Evolutionary conservation across 2,113 vertebrate species (phyloP).

Genomic region (Drymodes brunneopygia): DNA sequence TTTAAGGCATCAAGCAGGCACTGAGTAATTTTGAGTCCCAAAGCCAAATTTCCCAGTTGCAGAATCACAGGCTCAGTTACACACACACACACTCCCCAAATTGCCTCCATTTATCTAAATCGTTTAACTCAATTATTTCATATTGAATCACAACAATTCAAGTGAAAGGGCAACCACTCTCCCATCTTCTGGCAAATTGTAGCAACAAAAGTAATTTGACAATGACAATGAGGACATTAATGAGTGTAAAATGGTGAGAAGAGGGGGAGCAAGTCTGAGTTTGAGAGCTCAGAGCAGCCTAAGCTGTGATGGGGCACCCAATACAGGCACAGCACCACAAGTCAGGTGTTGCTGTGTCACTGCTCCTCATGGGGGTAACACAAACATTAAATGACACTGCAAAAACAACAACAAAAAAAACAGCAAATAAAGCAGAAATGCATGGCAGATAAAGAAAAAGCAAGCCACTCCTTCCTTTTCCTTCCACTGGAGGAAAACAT

Average conservation of each 20-base stretch:
- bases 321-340: not conserved
- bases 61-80: not conserved
- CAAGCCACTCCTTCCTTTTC: not conserved
- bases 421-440: slow-evolving; percentile 33
- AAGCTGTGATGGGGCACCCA: not conserved
- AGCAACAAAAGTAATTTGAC: not conserved
- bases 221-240: not conserved
- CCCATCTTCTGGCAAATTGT: not conserved
- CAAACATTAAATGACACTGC: not conserved
- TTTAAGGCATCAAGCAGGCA: not conserved
- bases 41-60: not conserved
- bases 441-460: not conserved
- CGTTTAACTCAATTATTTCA: not conserved
- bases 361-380: not conserved
- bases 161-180: not conserved
- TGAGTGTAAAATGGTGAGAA: not conserved
- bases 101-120: not conserved
- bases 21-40: not conserved
- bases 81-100: not conserved
- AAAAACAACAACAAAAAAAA: not conserved
- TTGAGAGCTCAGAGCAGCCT: not conserved
- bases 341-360: not conserved
- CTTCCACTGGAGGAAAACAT: not conserved
- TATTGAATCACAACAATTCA: not conserved
- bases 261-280: not conserved